Percentiles rank a stretch among this genome's conserved stretches.
These are phyloP conservation scores for Passer domesticus DNA, from an alignment of 2,113 vertebrate genomes.

Conservation along the genomic window DNA sequence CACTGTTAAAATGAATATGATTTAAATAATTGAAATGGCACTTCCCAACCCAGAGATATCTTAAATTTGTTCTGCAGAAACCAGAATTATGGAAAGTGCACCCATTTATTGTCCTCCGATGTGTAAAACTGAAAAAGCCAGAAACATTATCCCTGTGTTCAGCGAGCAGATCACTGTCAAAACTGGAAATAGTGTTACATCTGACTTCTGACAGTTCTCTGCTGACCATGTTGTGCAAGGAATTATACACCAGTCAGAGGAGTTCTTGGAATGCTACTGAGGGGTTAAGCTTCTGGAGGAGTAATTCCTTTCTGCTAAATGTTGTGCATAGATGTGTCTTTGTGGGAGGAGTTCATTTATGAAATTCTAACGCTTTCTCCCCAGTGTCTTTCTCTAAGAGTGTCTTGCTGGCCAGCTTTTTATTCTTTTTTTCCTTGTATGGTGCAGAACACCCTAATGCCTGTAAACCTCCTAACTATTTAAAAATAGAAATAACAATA, in stretches of 20 bases:
- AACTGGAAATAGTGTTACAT: neutral
- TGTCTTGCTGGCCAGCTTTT: conserved; percentile 10
- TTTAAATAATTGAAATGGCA: neutral
- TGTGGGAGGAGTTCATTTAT: neutral
- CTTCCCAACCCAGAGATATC: neutral
- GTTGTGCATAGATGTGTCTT: neutral
- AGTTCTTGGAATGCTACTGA: neutral
- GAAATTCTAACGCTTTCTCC: neutral
- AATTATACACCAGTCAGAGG: neutral
- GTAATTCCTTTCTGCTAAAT: neutral
- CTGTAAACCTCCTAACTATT: conserved; percentile 36
- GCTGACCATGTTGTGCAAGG: neutral
- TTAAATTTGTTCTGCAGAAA: neutral
- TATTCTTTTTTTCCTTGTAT: conserved; percentile 45
- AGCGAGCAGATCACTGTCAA: fast-evolving
- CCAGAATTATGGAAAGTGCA: neutral
- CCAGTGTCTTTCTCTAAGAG: neutral
- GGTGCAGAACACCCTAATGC: conserved; percentile 34
- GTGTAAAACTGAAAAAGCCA: neutral
- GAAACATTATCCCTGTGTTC: neutral
- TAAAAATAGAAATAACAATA: conserved; percentile 61
- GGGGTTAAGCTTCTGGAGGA: conserved; percentile 15
- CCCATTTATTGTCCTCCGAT: neutral
- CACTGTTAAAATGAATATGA: neutral
- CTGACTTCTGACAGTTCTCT: neutral